Percentiles rank a stretch among this genome's conserved stretches.
Evolutionary conservation across 2,797 vertebrate genomes (phyloP).

Genomic region (Ctenosaura bakeri): DNA sequence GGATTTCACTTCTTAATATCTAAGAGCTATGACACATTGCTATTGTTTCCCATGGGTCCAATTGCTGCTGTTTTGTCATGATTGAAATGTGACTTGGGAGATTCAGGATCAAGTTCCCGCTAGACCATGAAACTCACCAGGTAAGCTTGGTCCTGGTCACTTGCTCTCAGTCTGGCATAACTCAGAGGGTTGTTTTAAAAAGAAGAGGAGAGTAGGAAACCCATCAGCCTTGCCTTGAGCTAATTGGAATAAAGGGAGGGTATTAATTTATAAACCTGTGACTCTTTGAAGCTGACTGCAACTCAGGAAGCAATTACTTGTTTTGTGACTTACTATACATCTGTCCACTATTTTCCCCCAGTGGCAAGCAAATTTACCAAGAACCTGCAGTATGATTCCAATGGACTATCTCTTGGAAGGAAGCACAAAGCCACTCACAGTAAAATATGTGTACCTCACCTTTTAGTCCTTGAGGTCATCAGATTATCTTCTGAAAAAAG

Average conservation of each 20-base stretch:
- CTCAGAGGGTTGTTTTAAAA: background rate
- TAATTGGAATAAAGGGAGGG: background rate
- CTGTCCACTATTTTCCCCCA: background rate
- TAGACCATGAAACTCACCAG: background rate
- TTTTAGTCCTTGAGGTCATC: background rate
- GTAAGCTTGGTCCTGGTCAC: background rate
- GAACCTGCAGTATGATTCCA: background rate
- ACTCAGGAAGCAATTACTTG: background rate
- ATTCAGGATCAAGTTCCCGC: background rate
- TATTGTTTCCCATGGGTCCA: background rate
- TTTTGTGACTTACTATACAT: background rate
- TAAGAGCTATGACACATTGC: too few relatives aligned
- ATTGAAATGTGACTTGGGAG: background rate
- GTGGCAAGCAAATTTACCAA: background rate
- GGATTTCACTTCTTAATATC: background rate
- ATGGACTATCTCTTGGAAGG: background rate
- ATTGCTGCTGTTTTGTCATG: background rate
- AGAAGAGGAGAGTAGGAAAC: background rate
- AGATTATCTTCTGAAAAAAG: background rate
- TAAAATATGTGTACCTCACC: background rate
- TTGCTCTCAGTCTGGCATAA: background rate
- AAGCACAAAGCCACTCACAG: background rate
- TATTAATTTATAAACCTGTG: background rate
- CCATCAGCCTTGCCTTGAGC: background rate
- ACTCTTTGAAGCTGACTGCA: background rate